Base-by-base conservation (phyloP, 1,140 invertebrate species). In the Panagrolaimus sp. region DNA sequence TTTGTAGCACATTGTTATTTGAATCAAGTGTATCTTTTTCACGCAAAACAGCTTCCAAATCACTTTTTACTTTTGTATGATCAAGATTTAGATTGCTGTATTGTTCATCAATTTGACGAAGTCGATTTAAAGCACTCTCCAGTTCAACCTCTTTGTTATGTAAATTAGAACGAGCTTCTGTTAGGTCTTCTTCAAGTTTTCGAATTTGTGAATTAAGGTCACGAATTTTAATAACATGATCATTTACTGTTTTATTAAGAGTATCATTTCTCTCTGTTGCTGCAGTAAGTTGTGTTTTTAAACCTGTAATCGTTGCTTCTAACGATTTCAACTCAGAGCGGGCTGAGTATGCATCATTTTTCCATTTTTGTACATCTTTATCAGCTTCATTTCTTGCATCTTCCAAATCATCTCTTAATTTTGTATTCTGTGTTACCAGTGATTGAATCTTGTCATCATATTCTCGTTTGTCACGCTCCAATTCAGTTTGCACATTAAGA, bases 331-430 rank as follows among this genome's bases (percentile, higher is more conserved):
- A 53, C 42, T 83, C 80, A 1, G 81, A 81, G 9, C 79, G 67
- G 20, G 72, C 74, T 11, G 77, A 64, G 70, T 73, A 82, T 1
- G 76, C 70, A 31, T 82, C 80, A n/a, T 74, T 78, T 65, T 82
- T 82, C 81, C 80, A 83, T 51, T 79, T 82, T 72, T 82, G 80
- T 14, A 81, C 73, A 71, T 81, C 79, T 73, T 83, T 83, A 44
- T 81, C 80, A 14, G 79, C 47, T 38, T 81, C 77, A 31, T 45
- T 83, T 31, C 76, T 69, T 20, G 71, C 57, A 44, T 82, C 81
- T 63, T 82, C 79, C 57, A 80, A 64, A 66, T 83, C 80, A 61
- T 82, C 80, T 20, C 71, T 68, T 9, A 82, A 62, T 65, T 82
- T 82, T 46, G 80, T 79, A 63, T 83, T 83, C 61, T 74, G 68